Percentiles rank a stretch among this genome's conserved stretches.
Conservation (phyloP, 2,888 invertebrate genomes). For the Mythimna ferrago region DNA sequence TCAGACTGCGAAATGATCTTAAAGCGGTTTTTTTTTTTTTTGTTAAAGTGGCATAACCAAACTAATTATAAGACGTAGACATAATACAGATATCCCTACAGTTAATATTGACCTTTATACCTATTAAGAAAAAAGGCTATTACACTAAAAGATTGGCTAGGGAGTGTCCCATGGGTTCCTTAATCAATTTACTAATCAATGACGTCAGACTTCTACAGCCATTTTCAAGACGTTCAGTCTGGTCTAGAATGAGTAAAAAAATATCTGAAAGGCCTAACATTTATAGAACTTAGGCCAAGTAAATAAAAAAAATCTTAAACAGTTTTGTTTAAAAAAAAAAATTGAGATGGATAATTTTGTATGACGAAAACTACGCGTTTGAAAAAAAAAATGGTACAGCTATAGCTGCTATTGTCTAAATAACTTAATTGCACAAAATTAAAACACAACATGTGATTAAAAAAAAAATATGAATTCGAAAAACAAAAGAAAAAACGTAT, state of each 20-base stretch:
- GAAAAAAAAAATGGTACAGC: neutral
- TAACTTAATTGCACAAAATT: no score
- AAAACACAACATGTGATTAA: neutral
- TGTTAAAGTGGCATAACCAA: neutral
- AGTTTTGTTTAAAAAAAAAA: neutral
- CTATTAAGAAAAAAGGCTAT: constrained; percentile 27
- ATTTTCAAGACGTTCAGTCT: constrained; percentile 21
- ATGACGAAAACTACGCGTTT: neutral
- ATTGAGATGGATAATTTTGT: neutral
- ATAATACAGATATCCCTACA: neutral
- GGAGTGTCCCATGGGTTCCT: constrained; percentile 48
- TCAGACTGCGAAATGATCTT: neutral
- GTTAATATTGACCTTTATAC: constrained; percentile 26
- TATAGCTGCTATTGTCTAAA: neutral
- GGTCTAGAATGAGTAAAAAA: neutral
- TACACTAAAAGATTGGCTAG: constrained; percentile 57
- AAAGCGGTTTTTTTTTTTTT: neutral
- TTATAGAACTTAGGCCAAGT: neutral
- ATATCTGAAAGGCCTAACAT: neutral
- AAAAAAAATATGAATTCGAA: neutral
- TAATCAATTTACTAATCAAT: constrained; percentile 47
- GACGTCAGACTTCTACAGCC: constrained; percentile 34
- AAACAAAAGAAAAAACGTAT: constrained; percentile 25
- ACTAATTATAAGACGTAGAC: neutral
- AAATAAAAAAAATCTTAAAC: neutral